Conservation (phyloP, 35 echinoderm and acorn worm genomes). For the Apostichopus parvimensis region DNA sequence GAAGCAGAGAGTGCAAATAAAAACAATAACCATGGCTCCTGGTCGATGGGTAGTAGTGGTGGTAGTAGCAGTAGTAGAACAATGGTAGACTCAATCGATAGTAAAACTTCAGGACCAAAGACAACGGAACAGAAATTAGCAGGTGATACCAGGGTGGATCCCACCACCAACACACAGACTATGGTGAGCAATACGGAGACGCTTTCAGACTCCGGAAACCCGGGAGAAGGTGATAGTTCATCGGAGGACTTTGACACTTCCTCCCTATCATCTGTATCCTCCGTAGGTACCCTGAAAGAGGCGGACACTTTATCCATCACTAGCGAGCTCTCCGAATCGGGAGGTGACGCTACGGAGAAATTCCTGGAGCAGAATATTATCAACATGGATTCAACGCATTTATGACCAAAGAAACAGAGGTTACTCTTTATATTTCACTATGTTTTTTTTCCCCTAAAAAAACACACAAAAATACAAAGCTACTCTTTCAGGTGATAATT, state of each 20-base stretch:
- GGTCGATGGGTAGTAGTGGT: too few species aligned
- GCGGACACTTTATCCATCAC: slow-evolving; percentile 27
- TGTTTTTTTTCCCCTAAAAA: neutral
- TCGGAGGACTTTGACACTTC: slow-evolving; percentile 21
- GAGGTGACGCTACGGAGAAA: slow-evolving; percentile 3
- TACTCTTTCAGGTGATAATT: slow-evolving; percentile 48
- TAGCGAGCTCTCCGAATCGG: slow-evolving; percentile 26
- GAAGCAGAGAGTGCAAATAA: neutral
- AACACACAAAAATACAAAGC: too few species aligned
- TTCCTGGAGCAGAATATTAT: neutral
- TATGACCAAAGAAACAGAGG: slow-evolving; percentile 34
- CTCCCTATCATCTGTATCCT: slow-evolving; percentile 25
- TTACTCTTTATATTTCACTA: neutral
- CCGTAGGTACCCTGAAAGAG: slow-evolving; percentile 26
- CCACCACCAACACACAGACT: neutral
- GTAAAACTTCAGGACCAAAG: slow-evolving; percentile 20
- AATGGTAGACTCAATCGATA: neutral
- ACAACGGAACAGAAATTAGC: too few species aligned
- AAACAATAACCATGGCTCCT: neutral
- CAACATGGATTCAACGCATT: slow-evolving; percentile 36
- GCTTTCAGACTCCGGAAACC: neutral
- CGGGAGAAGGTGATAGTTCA: neutral
- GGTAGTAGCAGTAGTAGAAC: neutral
- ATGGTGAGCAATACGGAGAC: neutral
- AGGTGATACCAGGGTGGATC: neutral